Base-by-base conservation (phyloP, 1,140 invertebrate species). In the Papilio machaon region DNA sequence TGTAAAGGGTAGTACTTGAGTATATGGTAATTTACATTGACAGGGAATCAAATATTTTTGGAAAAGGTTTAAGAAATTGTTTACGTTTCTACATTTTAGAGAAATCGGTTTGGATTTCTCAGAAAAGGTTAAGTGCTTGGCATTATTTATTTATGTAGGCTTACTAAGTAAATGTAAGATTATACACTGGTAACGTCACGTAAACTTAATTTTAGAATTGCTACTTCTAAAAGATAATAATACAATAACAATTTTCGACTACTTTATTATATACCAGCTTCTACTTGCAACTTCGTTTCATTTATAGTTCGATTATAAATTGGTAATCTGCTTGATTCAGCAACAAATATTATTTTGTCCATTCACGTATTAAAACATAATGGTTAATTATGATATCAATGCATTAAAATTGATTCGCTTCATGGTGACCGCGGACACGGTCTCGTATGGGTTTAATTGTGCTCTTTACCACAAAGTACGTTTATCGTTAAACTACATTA, bases 351-450 rank as follows among this genome's bases (percentile, higher is more conserved):
- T 54, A 54, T 54, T 54, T 54, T 54, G 52, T 0, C 17, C 52
- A 67, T n/a, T 13, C 23, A 30, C 2, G 23, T 64, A 64, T 64
- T 60, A 60, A 23, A 60, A 23, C 58, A 23, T 23, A 64, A 11
- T 23, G 58, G 58, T 64, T 23, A 67, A 67, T 67, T 67, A 67
- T 54, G 17, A 54, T 30, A 67, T 67, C 23, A 10, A 67, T 67
- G 60, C 23, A 67, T 67, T 67, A 67, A 67, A 67, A 67, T 67
- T 67, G 60, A 67, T 30, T 35, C 60, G 60, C 60, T 67, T 13
- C 23, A 30, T 35, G 9, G 23, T 30, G 35, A 67, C 60, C 60
- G 23, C 60, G 23, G 19, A 67, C 60, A 67, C 10, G 60, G 60
- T 67, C 35, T 67, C 60, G 23, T 67, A 30, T 30, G 10, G 10